Conservation (phyloP, 2,888 invertebrate species). For the Resseliella maxima region DNA sequence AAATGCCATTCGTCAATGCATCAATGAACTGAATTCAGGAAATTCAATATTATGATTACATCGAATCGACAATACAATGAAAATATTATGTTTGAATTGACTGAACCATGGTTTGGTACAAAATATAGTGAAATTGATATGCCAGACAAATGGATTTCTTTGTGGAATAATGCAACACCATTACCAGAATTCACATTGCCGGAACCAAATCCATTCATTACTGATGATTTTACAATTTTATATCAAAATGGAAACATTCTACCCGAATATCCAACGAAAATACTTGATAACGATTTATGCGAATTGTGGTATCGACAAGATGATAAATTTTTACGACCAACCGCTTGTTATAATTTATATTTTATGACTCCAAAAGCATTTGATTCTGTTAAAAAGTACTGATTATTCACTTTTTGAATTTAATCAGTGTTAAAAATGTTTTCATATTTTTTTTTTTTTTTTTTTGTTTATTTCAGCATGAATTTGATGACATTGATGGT, state of each 20-base stretch:
- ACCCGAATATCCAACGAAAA: constrained; percentile 71
- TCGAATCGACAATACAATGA: constrained; percentile 63
- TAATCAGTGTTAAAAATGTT: constrained; percentile 61
- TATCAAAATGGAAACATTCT: constrained; percentile 63
- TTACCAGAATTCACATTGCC: constrained; percentile 76
- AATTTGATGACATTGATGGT: constrained; percentile 73
- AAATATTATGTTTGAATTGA: constrained; percentile 70
- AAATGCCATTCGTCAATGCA: constrained; percentile 66
- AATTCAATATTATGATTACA: constrained; percentile 66
- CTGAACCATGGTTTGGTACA: constrained; percentile 87
- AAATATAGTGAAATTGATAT: constrained; percentile 76
- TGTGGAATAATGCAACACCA: constrained; percentile 73
- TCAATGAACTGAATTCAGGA: constrained; percentile 63
- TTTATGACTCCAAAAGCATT: constrained; percentile 77
- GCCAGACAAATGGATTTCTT: constrained; percentile 72
- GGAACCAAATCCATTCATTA: constrained; percentile 77
- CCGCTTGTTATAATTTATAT: constrained; percentile 78
- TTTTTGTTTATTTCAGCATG: constrained; percentile 67
- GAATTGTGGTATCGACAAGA: constrained; percentile 90
- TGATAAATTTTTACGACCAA: constrained; percentile 83
- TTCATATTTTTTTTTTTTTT: constrained; percentile 56
- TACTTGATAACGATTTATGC: constrained; percentile 69
- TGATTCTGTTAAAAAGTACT: constrained; percentile 75
- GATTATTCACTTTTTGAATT: too few species aligned
- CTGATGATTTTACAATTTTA: constrained; percentile 74